A percentile compares a stretch with the other conserved stretches of the same genome.
Evolutionary conservation across 2,797 vertebrate species (phyloP).

Genomic region (Rhabdophis nuchalis): DNA sequence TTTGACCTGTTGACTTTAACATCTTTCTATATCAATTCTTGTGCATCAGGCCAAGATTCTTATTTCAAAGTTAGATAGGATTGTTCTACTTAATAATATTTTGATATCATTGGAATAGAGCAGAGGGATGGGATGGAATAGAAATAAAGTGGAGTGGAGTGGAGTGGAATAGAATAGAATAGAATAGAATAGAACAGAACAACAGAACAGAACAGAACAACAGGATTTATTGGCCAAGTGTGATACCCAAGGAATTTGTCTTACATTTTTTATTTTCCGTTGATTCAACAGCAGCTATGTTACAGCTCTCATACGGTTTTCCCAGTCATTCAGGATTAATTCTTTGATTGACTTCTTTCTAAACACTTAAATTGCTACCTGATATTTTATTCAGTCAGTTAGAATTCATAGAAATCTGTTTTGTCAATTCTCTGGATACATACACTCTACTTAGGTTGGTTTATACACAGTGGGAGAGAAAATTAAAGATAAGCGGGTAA

Average conservation of each 20-base stretch:
- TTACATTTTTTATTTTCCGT: background rate
- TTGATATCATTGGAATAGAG: background rate
- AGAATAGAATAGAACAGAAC: background rate
- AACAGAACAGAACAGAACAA: background rate
- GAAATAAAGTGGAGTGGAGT: too few relatives aligned
- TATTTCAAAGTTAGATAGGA: background rate
- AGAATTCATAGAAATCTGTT: background rate
- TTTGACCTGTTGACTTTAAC: background rate
- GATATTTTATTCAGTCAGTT: background rate
- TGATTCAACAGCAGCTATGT: background rate
- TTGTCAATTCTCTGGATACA: background rate
- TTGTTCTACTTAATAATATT: background rate
- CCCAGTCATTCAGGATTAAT: background rate
- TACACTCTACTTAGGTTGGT: background rate
- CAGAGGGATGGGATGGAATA: background rate
- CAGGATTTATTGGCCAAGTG: background rate
- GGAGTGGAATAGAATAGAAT: too few relatives aligned
- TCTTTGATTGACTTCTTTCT: background rate
- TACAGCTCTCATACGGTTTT: background rate
- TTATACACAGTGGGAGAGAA: background rate
- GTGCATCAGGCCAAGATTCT: background rate
- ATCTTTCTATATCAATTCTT: background rate
- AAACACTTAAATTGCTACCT: background rate
- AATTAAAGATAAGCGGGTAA: background rate
- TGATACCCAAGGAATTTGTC: background rate